Percentiles rank a stretch among this genome's conserved stretches.
Conservation (phyloP, 2,888 invertebrate genomes). For the Stramonita haemastoma region DNA sequence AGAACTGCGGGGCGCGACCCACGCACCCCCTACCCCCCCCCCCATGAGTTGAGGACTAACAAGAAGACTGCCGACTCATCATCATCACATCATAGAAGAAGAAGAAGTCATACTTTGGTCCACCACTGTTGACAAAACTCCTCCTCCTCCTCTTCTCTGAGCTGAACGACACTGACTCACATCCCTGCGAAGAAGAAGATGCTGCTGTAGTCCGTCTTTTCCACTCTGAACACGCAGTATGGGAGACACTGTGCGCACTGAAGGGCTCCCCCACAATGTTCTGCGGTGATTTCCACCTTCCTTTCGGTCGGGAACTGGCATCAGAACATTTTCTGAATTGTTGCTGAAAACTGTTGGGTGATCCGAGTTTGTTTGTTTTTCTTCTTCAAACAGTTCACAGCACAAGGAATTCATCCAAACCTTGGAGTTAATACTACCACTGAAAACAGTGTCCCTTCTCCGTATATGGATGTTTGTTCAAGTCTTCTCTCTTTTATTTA, state of each 20-base stretch:
- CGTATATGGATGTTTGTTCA: background rate
- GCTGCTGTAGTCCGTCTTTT: background rate
- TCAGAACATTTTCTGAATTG: background rate
- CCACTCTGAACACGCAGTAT: background rate
- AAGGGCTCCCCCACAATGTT: background rate
- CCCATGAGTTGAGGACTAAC: background rate
- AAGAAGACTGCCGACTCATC: background rate
- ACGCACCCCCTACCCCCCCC: no score
- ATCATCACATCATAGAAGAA: background rate
- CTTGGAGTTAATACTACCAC: background rate
- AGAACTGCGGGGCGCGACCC: background rate
- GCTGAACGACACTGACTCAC: background rate
- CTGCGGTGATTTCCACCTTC: background rate
- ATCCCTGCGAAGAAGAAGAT: background rate
- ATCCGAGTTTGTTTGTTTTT: background rate
- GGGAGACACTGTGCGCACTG: background rate
- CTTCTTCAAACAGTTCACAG: background rate
- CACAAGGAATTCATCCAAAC: conserved; percentile 1
- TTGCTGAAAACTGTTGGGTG: background rate
- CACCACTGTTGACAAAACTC: background rate
- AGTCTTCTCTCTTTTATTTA: background rate
- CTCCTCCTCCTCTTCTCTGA: background rate
- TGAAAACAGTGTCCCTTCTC: conserved; percentile 8
- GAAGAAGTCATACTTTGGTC: background rate
- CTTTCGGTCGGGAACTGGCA: background rate